These are phyloP conservation scores for Noctuana brunneofusca DNA, from an alignment of 2,888 invertebrate species.

Conservation along the genomic window DNA sequence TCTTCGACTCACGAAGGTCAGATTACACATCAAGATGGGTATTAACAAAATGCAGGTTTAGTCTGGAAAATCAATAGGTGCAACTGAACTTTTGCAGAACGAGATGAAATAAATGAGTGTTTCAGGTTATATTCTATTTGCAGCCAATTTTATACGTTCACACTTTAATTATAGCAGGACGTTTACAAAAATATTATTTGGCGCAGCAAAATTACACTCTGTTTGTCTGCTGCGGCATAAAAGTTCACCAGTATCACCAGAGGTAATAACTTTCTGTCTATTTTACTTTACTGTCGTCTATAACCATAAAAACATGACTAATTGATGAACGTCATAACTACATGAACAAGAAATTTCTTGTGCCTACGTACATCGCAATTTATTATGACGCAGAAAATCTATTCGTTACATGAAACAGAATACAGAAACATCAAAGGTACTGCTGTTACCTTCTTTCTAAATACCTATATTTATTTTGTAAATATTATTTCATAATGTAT, in stretches of 20 bases:
- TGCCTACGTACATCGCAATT: too few relatives aligned
- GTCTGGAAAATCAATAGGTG: constrained; percentile 19
- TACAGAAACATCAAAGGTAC: too few relatives aligned
- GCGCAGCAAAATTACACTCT: background rate
- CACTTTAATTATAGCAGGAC: constrained; percentile 56
- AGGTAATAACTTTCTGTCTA: too few relatives aligned
- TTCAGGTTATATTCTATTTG: constrained; percentile 47
- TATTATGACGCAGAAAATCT: too few relatives aligned
- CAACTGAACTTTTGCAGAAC: constrained; percentile 8
- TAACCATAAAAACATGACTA: too few relatives aligned
- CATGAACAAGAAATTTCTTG: too few relatives aligned
- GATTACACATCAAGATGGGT: constrained; percentile 24
- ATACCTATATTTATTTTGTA: background rate
- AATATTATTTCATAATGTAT: background rate
- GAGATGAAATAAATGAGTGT: constrained; percentile 35
- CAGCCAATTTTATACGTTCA: constrained; percentile 40
- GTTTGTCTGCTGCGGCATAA: too few relatives aligned
- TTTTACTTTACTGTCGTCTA: too few relatives aligned
- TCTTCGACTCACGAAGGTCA: constrained; percentile 31
- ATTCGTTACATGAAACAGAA: too few relatives aligned
- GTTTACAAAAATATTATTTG: background rate
- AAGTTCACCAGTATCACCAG: too few relatives aligned
- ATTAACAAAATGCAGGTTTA: constrained; percentile 22
- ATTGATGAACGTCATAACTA: too few relatives aligned
- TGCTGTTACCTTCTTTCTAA: too few relatives aligned